Evolutionary conservation across 2,113 vertebrate species (phyloP), one percentile per base, ranked within the genome.

Genomic region (Lota lota): DNA sequence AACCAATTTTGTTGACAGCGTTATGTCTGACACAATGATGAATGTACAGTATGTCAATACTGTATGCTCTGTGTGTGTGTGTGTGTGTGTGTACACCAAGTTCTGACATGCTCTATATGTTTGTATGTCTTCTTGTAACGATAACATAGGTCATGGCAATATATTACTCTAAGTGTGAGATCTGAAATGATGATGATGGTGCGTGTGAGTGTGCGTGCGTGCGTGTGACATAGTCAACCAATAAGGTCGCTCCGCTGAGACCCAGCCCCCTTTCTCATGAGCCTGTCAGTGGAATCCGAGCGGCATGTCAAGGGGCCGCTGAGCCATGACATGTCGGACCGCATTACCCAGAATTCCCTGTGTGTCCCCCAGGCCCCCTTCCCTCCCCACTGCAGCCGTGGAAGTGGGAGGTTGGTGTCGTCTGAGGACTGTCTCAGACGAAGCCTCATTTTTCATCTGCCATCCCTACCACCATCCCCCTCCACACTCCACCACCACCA

Each of bases 331-430:
- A 75, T 50, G 83, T 88, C 81, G 73, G 69, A 79, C 81, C 73
- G 67, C 81, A 88, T 88, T 87, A 90, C 80, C 88, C 79, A 89
- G 85, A 83, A 85, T 86, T 79, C 78, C 71, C 62, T 40, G 72
- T 79, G 80, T 77, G 75, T 86, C 73, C 81, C 89, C 66, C 54
- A 79, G 83, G 82, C 82, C 77, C 24, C 65, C 53, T 3, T 17
- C 53, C n/a, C 82, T 75, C 24, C 65, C 53, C 12, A 17, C 51
- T 56, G 69, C 81, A 69, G 75, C 24, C 20, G 70, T 78, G 70
- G 77, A 79, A 85, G 66, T 67, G 74, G 75, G 70, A 64, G 68
- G 53, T 56, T 40, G 53, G 70, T 82, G 72, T 83, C 56, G 59
- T 83, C 73, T 79, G 75, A 79, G 77, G 80, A 69, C 74, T 71